Evolutionary conservation across 2,113 vertebrate species (phyloP), one percentile per base, ranked within the genome.

Genomic region (Mormyrus iriodes): DNA sequence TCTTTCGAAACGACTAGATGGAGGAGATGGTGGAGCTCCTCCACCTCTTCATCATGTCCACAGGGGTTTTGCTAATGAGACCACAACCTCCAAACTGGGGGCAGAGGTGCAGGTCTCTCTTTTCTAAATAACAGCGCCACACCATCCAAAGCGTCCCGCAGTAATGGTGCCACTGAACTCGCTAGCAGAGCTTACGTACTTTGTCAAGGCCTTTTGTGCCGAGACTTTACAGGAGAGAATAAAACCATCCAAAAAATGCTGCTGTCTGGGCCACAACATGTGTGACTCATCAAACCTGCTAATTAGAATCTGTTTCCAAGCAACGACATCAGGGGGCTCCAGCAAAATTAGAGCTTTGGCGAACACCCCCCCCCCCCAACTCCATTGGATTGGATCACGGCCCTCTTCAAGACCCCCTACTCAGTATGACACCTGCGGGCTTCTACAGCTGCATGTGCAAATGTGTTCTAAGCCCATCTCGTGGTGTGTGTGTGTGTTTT

Each of bases 291-390:
- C 82, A 82, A 86, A 91, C 90, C 86, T 88, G 91, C 91, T 93
- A 92, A 93, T 93, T 91, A 92, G 90, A 91, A 89, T 85, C 91
- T 46, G 92, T 93, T 90, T 89, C 92, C 91, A 92, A 51, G 93
- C 93, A 93, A 93, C 92, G 44, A 83, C 87, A 82, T 85, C 88
- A 58, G 89, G 84, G 89, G 91, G 79, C 84, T 86, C 35, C 69
- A 89, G 90, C 48, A 55, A 90, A 91, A 92, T 92, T 91, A 92
- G 86, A 76, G 61, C 90, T 53, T 90, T 86, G 90, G 88, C 55
- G 58, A 83, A 76, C 35, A 21, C 85, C 90, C 49, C 65, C 76
- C 90, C 42, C 65, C 85, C 90, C 49, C 69, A 49, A 58, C 85
- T 83, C 65, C 55, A n/a, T 86, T 85, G n/a, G 83, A 91, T 91